Evolutionary conservation across 2,888 invertebrate species (phyloP), one percentile per base, ranked within the genome.

Genomic region (Caenorhabditis sp.): DNA sequence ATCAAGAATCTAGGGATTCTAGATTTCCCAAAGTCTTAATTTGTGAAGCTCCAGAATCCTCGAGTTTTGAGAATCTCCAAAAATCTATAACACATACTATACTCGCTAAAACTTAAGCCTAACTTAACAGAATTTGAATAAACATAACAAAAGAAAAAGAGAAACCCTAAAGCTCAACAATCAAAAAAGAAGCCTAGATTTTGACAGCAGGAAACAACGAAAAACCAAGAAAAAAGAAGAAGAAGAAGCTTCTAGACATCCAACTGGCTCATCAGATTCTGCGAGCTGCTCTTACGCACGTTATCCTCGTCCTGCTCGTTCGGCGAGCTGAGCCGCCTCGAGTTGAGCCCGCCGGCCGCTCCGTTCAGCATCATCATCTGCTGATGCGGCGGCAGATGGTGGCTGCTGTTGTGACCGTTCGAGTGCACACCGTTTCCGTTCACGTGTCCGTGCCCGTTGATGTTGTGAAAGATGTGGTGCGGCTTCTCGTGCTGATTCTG

Each of bases 231-330:
- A n/a, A n/a, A n/a, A n/a, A n/a, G n/a, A n/a, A n/a, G n/a, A n/a
- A n/a, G n/a, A 51, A 26, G 10, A 38, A 19, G 58, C n/a, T 10
- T 28, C n/a, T 61, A 58, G 16, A 76, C 26, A 61, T 80, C 74
- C n/a, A 74, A 41, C 28, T 28, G 44, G 31, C 26, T 68, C 59
- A 80, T 61, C 19, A 74, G 14, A 14, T 74, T 73, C 26, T 80
- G 58, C 12, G 73, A 66, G 7, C 28, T 26, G 31, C 41, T 49
- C 31, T 26, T 51, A 70, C 81, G 56, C 72, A 76, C 82, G 68
- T 82, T 74, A 59, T 82, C 82, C 66, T 82, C 82, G 38, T 82
- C 82, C 61, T 82, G 82, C 54, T 82, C 82, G 22, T 77, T 77
- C 47, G 82, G 82, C n/a, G 77, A 82, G 66, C 80, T 74, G 41